Evolutionary conservation across 1,140 invertebrate genomes (phyloP).

Genomic region (Daktulosphaira vitifoliae): DNA sequence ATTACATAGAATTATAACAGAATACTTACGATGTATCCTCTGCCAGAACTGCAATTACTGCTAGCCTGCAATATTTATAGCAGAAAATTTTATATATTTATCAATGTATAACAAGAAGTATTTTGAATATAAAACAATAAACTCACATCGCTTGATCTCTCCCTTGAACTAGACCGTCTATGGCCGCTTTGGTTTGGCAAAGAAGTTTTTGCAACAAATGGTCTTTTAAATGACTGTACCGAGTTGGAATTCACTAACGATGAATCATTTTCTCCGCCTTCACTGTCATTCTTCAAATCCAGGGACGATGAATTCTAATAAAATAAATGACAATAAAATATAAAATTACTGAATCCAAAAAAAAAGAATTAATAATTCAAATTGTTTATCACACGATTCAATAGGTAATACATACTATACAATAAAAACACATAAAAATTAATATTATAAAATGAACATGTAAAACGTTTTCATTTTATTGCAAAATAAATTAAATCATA

Average conservation of each 20-base stretch:
- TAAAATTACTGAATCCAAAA: neutral
- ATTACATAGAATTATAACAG: constrained; percentile 30
- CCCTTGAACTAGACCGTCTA: constrained; percentile 24
- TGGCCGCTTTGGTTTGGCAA: constrained; percentile 22
- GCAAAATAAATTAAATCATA: no score
- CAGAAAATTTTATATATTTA: no score
- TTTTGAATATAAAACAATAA: no score
- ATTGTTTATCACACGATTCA: no score
- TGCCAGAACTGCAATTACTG: constrained; percentile 76
- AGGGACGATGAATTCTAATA: constrained; percentile 7
- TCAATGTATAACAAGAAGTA: constrained; percentile 8
- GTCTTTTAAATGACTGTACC: constrained; percentile 23
- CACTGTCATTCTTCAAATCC: constrained; percentile 26
- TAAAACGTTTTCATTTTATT: no score
- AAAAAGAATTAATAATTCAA: neutral
- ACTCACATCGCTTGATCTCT: constrained; percentile 26
- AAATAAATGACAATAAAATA: neutral
- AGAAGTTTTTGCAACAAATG: constrained; percentile 11
- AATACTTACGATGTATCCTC: constrained; percentile 79
- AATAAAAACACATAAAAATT: no score
- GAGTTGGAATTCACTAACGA: constrained; percentile 13
- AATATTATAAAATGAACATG: no score
- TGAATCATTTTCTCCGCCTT: constrained; percentile 21
- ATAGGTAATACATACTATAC: no score
- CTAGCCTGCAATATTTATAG: constrained; percentile 58